A percentile compares a stretch with the other conserved stretches of the same genome.
Conservation (phyloP, 2,888 invertebrate genomes). For the Plemyria rubiginata region DNA sequence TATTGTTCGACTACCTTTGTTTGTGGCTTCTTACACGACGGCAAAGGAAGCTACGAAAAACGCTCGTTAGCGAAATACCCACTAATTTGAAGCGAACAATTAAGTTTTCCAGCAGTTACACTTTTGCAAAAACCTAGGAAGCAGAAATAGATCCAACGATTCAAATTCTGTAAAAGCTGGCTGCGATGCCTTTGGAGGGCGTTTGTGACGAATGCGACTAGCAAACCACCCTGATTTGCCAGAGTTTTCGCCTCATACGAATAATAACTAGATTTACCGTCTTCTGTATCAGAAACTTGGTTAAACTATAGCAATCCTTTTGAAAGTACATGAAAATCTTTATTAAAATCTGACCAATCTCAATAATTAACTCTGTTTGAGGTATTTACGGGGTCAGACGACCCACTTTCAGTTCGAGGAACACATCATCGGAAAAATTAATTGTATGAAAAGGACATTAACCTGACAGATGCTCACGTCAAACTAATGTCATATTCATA, state of each 20-base stretch:
- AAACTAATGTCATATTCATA: no score
- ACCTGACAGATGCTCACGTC: no score
- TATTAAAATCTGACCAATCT: no score
- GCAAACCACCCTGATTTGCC: conserved; percentile 5
- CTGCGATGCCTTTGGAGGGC: conserved; percentile 15
- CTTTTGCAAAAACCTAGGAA: conserved; percentile 42
- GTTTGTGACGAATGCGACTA: conserved; percentile 10
- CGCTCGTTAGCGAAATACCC: conserved; percentile 54
- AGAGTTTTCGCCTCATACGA: background rate
- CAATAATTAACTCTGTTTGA: no score
- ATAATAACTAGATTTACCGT: no score
- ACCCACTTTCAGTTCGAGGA: no score
- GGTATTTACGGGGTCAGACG: no score
- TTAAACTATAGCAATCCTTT: no score
- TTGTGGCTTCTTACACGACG: conserved; percentile 26
- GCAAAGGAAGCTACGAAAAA: conserved; percentile 49
- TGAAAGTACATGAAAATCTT: no score
- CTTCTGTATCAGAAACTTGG: no score
- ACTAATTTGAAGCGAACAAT: conserved; percentile 54
- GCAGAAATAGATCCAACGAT: conserved; percentile 38
- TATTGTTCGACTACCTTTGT: conserved; percentile 16
- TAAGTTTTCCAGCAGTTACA: conserved; percentile 39
- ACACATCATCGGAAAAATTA: no score
- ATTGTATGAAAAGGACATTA: no score
- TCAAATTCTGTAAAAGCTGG: conserved; percentile 39